Evolutionary conservation across 1,140 invertebrate genomes (phyloP).

Genomic region (Eufriesea mexicana): DNA sequence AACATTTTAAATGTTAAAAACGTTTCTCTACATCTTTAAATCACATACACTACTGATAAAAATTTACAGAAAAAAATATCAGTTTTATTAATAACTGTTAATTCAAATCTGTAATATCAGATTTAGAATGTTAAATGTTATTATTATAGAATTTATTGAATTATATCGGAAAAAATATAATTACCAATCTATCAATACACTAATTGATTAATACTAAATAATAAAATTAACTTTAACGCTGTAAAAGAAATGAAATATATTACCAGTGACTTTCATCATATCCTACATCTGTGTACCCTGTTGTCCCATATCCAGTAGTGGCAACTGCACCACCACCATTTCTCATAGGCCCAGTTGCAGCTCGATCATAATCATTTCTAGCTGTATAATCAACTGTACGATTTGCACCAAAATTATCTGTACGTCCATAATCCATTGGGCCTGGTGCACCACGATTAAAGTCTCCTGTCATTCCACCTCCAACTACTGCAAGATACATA

Average conservation of each 20-base stretch:
- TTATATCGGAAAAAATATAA: slow-evolving; percentile 15
- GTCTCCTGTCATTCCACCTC: slow-evolving; percentile 78
- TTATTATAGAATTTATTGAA: not conserved
- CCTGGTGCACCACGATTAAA: slow-evolving; percentile 78
- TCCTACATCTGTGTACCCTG: slow-evolving; percentile 79
- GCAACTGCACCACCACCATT: slow-evolving; percentile 79
- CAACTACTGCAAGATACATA: slow-evolving; percentile 69
- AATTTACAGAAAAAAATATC: not conserved
- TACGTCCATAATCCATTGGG: slow-evolving; percentile 79
- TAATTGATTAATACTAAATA: not conserved
- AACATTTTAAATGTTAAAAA: not conserved
- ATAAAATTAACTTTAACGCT: slow-evolving; percentile 39
- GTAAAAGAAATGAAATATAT: slow-evolving; percentile 22
- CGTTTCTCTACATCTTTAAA: not conserved
- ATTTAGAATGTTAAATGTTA: not conserved
- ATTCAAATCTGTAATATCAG: not conserved
- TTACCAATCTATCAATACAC: not conserved
- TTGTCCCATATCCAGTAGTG: slow-evolving; percentile 75
- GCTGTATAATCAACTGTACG: slow-evolving; percentile 79
- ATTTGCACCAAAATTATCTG: slow-evolving; percentile 77
- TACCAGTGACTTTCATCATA: slow-evolving; percentile 74
- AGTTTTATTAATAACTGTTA: not conserved
- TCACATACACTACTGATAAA: not conserved
- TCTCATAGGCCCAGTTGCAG: slow-evolving; percentile 79
- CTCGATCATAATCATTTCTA: slow-evolving; percentile 79